Base-by-base conservation (phyloP, 35 echinoderm and acorn worm species). In the Hemicentrotus pulcherrimus region DNA sequence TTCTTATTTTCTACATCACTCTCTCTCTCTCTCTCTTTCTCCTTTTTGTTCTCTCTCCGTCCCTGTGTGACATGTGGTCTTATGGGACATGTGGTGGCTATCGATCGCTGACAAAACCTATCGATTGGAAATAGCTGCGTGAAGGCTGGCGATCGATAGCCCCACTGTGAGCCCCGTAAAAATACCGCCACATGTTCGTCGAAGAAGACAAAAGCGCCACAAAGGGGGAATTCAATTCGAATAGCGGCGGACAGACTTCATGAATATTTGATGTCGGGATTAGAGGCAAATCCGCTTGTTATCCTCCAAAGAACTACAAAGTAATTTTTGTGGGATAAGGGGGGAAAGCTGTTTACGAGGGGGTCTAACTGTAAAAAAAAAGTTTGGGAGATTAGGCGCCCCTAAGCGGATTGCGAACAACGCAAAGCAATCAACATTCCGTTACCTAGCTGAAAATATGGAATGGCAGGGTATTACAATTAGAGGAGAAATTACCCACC, bases 81-180 rank as follows among this genome's bases (percentile, higher is more conserved):
- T 90, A 31, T 41, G 88, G 32, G 88, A 90, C 88, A 90, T 90
- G 88, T 90, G 88, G 88, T 47, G 88, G 88, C 32, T 90, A 90
- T 90, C 88, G 88, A 90, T 90, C 88, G 88, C 88, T 90, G 88
- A 90, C 88, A 90, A 90, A 90, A 47, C 88, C 88, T 90, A 90
- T 90, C 88, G 88, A 90, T 90, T 22, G 88, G 88, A 46, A 90
- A 90, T 90, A 90, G 88, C 88, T 90, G 88, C 46, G 32, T 90
- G 88, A 90, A 90, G 46, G 46, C 32, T 45, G 32, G 88, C 88
- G 88, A 90, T 90, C 88, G 88, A 90, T 90, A 90, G 30, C 88
- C 7, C 19, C 19, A 28, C 32, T 6, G 32, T 47, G 88, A 33
- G 33, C 30, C 32, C 88, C 88, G 88, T 90, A 90, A 90, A 90